Conservation (phyloP, 2,797 vertebrate genomes). For the Sphenopsis melanotis region DNA sequence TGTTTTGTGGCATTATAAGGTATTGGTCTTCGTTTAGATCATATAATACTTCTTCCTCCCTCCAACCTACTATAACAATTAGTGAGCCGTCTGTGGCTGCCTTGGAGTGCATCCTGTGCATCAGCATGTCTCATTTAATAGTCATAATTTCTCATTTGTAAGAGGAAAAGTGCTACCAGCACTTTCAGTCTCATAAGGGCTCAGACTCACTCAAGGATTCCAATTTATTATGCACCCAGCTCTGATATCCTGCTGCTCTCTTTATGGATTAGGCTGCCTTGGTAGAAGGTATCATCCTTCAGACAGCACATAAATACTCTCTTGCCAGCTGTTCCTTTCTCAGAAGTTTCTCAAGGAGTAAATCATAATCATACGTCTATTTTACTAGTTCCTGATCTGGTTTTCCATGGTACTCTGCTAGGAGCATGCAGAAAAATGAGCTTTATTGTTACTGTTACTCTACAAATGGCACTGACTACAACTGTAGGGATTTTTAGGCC, state of each 20-base stretch:
- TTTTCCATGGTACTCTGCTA: not conserved
- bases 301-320: slow-evolving; percentile 36
- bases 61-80: slow-evolving; percentile 50
- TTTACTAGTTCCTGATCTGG: not conserved
- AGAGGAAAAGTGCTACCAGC: slow-evolving; percentile 39
- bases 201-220: slow-evolving; percentile 54
- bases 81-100: slow-evolving; percentile 45
- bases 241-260: slow-evolving; percentile 45
- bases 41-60: slow-evolving; percentile 33
- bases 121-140: slow-evolving; percentile 44
- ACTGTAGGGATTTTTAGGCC: not conserved
- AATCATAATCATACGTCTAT: not conserved
- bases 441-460: not conserved
- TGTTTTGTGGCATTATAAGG: not conserved
- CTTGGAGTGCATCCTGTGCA: slow-evolving; percentile 63
- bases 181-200: slow-evolving; percentile 1
- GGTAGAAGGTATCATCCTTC: slow-evolving; percentile 45
- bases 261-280: slow-evolving; percentile 45
- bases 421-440: not conserved
- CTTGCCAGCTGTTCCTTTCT: slow-evolving; percentile 43
- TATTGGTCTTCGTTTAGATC: slow-evolving; percentile 43
- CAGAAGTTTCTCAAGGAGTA: slow-evolving; percentile 2
- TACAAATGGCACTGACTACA: not conserved
- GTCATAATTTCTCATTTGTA: slow-evolving; percentile 63
- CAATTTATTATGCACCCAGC: slow-evolving; percentile 44